Percentiles rank a stretch among this genome's conserved stretches.
Evolutionary conservation across 2,113 vertebrate species (phyloP).

Genomic region (Axis porcinus): DNA sequence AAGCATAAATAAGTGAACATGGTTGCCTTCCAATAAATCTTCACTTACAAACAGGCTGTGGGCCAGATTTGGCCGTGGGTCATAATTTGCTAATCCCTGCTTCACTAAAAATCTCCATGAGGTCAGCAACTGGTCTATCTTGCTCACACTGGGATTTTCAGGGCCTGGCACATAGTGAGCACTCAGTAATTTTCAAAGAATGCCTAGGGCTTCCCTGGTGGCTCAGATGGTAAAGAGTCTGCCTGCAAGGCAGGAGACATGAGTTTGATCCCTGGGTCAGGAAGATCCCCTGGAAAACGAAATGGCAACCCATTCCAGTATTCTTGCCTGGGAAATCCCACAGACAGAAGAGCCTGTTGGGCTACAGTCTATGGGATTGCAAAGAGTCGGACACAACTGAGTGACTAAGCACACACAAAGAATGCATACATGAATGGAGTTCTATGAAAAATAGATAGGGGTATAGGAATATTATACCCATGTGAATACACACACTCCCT

Average conservation of each 20-base stretch:
- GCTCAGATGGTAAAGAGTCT: not conserved
- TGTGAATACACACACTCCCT: not conserved
- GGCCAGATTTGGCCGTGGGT: not conserved
- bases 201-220: not conserved
- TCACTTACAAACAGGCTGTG: not conserved
- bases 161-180: not conserved
- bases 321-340: not conserved
- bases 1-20: not conserved
- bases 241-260: not conserved
- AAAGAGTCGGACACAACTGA: not conserved
- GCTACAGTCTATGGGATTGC: not conserved
- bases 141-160: not conserved
- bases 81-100: not conserved
- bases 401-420: not conserved
- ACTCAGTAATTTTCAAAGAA: not conserved
- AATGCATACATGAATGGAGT: not conserved
- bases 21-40: not conserved
- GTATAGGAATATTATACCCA: not conserved
- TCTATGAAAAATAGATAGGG: not conserved
- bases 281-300: not conserved
- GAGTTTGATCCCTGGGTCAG: not conserved
- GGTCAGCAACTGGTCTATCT: not conserved
- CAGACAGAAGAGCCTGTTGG: not conserved
- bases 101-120: not conserved
- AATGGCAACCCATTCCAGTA: not conserved